Conservation (phyloP, 2,888 invertebrate species). For the Dioctria linearis region DNA sequence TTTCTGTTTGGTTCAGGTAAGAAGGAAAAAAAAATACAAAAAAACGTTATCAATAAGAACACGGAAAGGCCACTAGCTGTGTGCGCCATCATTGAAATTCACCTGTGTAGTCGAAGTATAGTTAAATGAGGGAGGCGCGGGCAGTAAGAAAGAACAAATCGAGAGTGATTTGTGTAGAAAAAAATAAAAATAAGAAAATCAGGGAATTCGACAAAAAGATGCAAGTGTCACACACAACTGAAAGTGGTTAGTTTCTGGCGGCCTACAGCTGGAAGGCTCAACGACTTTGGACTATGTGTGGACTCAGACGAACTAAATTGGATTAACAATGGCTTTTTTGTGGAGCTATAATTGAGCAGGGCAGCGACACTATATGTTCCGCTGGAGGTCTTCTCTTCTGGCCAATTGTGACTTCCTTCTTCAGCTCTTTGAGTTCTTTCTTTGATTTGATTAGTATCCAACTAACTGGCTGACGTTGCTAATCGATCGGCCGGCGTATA, state of each 20-base stretch:
- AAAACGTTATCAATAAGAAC: conserved; percentile 42
- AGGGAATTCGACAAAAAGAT: too few species aligned
- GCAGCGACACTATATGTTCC: conserved; percentile 25
- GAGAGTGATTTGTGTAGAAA: not conserved
- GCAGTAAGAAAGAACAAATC: conserved; percentile 24
- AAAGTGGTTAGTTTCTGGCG: conserved; percentile 2
- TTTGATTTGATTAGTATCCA: conserved; percentile 1
- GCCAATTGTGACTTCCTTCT: conserved; percentile 20
- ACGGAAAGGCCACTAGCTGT: conserved; percentile 48
- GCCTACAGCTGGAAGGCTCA: not conserved
- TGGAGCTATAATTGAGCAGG: conserved; percentile 36
- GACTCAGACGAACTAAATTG: conserved; percentile 41
- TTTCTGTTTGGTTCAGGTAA: not conserved
- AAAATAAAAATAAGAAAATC: not conserved
- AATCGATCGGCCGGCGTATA: not conserved
- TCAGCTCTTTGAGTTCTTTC: not conserved
- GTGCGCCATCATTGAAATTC: conserved; percentile 37
- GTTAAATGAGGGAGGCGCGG: not conserved
- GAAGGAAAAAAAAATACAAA: conserved; percentile 8
- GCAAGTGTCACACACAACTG: not conserved
- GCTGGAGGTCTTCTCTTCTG: conserved; percentile 13
- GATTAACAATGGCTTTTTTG: conserved; percentile 42
- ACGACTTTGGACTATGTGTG: not conserved
- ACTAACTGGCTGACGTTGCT: not conserved
- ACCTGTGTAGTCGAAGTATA: not conserved